Conservation (phyloP, 1,140 invertebrate species). For the Drosophila asahinai region DNA sequence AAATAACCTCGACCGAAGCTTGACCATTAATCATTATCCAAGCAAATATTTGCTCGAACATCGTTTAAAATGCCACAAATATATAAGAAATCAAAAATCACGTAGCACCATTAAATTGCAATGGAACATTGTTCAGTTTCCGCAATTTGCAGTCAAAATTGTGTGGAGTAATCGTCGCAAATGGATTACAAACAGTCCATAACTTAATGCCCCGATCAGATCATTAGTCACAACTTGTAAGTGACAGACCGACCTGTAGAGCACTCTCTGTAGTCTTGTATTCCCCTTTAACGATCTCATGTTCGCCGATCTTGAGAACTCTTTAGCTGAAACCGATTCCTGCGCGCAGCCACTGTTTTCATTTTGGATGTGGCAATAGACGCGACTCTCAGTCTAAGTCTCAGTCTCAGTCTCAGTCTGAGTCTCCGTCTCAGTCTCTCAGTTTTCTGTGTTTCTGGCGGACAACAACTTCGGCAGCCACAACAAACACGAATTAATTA, state of each 20-base stretch:
- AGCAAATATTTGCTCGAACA: not conserved
- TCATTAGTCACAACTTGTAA: conserved; percentile 44
- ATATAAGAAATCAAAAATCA: not conserved
- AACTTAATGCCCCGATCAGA: conserved; percentile 16
- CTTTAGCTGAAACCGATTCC: conserved; percentile 33
- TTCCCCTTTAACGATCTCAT: conserved; percentile 53
- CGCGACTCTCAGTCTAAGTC: conserved; percentile 8
- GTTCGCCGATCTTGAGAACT: conserved; percentile 43
- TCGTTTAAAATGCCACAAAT: not conserved
- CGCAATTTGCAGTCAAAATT: conserved; percentile 20
- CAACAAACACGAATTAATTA: conserved; percentile 75
- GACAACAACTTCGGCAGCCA: conserved; percentile 29
- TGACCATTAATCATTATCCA: not conserved
- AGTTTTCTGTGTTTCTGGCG: conserved; percentile 48
- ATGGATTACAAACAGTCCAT: conserved; percentile 8
- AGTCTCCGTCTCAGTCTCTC: not conserved
- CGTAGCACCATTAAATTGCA: not conserved
- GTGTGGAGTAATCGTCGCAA: conserved; percentile 20
- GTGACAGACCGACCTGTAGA: conserved; percentile 14
- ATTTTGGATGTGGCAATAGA: conserved; percentile 60
- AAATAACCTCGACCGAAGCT: not conserved
- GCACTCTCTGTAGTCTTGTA: conserved; percentile 21
- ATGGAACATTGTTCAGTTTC: conserved; percentile 10
- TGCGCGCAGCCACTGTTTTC: conserved; percentile 26
- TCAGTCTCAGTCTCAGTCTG: not conserved